These are phyloP conservation scores for Microtus richardsoni DNA, from an alignment of 2,113 vertebrate species.

Conservation along the genomic window DNA sequence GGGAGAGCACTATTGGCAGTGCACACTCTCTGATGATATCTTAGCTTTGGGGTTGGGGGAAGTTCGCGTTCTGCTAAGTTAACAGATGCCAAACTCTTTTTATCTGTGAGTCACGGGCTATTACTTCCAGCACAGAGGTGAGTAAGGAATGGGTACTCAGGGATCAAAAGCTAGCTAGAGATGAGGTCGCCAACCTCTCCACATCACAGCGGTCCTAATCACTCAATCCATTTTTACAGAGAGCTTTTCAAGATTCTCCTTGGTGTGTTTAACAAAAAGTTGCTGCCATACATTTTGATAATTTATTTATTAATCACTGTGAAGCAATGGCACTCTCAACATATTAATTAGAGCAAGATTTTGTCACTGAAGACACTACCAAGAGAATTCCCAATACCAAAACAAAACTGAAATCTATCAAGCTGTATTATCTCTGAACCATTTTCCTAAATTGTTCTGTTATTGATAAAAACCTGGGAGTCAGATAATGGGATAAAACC, in stretches of 20 bases:
- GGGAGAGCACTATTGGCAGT: too few species aligned
- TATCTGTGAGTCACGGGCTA: not conserved
- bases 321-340: not conserved
- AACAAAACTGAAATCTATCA: not conserved
- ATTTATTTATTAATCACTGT: constrained; percentile 8
- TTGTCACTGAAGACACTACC: not conserved
- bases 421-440: not conserved
- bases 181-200: not conserved
- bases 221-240: not conserved
- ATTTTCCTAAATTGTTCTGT: not conserved
- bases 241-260: not conserved
- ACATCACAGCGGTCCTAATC: not conserved
- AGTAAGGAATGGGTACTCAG: not conserved
- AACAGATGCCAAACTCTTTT: not conserved
- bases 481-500: not conserved
- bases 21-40: not conserved
- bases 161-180: not conserved
- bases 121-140: not conserved
- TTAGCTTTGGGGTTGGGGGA: not conserved
- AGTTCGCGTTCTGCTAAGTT: not conserved
- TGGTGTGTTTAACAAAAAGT: not conserved
- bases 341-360: not conserved
- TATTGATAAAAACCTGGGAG: not conserved
- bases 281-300: not conserved
- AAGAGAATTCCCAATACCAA: constrained; percentile 7